These are phyloP conservation scores for Gasterosteus aculeatus DNA, from an alignment of 2,113 vertebrate genomes.

Conservation along the genomic window DNA sequence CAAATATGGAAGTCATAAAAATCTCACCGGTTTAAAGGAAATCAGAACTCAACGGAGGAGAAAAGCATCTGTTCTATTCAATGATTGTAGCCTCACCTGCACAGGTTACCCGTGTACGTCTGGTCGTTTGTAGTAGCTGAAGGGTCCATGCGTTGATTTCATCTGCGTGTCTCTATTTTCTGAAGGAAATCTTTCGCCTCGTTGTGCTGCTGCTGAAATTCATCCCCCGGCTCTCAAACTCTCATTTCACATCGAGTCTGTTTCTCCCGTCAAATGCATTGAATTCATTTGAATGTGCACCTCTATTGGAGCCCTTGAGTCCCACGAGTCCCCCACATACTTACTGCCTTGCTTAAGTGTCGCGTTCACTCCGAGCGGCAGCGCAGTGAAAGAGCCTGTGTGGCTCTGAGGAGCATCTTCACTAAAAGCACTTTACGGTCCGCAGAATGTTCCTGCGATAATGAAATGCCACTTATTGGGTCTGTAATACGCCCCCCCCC, in stretches of 20 bases:
- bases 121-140: neutral
- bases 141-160: neutral
- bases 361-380: neutral
- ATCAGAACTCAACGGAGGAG: neutral
- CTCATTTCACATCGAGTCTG: conserved; percentile 26
- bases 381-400: neutral
- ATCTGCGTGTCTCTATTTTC: conserved; percentile 27
- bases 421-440: neutral
- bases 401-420: conserved; percentile 1
- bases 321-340: neutral
- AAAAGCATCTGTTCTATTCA: neutral
- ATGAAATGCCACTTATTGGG: conserved; percentile 32
- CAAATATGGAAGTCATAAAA: no score
- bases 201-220: conserved; percentile 24
- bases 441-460: conserved; percentile 13
- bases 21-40: neutral
- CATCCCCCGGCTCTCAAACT: conserved; percentile 21
- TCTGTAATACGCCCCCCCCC: conserved; percentile 27
- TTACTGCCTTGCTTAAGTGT: neutral
- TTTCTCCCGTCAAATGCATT: neutral
- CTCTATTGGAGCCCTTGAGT: neutral
- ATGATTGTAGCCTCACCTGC: neutral
- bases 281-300: neutral
- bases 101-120: neutral
- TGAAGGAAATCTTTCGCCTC: conserved; percentile 17